Conservation (phyloP, 1,140 invertebrate species). For the Sitobion miscanthi region DNA sequence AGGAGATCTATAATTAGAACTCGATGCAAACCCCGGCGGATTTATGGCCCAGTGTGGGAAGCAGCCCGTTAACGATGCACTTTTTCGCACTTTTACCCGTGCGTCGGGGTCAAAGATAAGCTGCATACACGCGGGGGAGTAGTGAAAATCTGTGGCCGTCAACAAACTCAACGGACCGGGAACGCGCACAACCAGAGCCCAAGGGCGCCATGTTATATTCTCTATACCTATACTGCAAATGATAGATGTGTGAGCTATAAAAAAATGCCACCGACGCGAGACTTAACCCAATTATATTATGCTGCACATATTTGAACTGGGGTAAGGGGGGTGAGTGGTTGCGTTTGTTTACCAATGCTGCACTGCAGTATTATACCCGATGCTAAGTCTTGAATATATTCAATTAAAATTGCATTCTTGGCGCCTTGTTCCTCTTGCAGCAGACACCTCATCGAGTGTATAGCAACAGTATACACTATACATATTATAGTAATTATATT, state of each 20-base stretch:
- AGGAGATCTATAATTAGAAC: slow-evolving; percentile 22
- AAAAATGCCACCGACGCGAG: background rate
- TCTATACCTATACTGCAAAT: background rate
- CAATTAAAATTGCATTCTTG: slow-evolving; percentile 41
- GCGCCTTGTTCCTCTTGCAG: slow-evolving; percentile 2
- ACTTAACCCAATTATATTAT: slow-evolving; percentile 40
- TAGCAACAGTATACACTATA: background rate
- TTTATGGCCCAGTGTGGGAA: slow-evolving; percentile 38
- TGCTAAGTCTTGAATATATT: background rate
- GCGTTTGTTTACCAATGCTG: background rate
- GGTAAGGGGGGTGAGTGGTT: background rate
- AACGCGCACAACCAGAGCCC: background rate
- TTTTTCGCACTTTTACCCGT: slow-evolving; percentile 25
- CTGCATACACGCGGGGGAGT: background rate
- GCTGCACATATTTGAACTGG: background rate
- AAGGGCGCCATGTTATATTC: background rate
- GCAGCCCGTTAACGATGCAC: slow-evolving; percentile 33
- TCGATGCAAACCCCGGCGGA: background rate
- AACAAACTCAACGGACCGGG: background rate
- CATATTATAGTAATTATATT: background rate
- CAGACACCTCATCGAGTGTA: background rate
- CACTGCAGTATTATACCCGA: background rate
- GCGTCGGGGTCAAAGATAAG: background rate
- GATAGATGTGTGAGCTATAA: background rate
- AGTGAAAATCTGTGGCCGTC: background rate